phyloP scores from a whole-genome alignment of 2,797 vertebrate genomes.

The Enteromius viviparus region DNA sequence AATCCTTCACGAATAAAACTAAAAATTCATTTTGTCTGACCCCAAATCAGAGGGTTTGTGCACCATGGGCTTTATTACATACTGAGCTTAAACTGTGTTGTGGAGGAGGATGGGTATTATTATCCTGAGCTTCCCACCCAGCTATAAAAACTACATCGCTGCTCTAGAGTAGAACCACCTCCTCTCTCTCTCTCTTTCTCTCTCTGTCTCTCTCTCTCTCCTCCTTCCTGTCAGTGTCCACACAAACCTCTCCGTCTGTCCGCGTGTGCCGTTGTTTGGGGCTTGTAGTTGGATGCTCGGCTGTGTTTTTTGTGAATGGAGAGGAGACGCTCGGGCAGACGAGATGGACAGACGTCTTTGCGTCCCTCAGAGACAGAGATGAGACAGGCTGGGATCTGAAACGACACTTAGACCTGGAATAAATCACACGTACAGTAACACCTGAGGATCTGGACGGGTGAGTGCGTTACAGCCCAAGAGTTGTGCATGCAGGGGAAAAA shows the following conservation, averaged over 20 bases:
- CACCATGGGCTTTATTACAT: slow-evolving; percentile 81
- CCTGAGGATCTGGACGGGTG: slow-evolving; percentile 67
- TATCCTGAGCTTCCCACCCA: slow-evolving; percentile 87
- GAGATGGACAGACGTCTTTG: slow-evolving; percentile 74
- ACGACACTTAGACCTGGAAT: slow-evolving; percentile 74
- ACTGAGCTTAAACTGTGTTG: slow-evolving; percentile 82
- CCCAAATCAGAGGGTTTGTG: slow-evolving; percentile 84
- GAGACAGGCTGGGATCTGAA: slow-evolving; percentile 49
- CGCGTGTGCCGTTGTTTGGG: slow-evolving; percentile 48
- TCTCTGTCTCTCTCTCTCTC: slow-evolving; percentile 46
- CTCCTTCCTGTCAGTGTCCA: slow-evolving; percentile 60
- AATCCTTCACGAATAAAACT: slow-evolving; percentile 80
- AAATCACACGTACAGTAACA: slow-evolving; percentile 56
- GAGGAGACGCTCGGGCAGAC: slow-evolving; percentile 64
- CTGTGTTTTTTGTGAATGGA: slow-evolving; percentile 76
- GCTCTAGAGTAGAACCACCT: slow-evolving; percentile 56
- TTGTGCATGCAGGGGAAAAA: slow-evolving; percentile 35
- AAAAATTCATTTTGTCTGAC: slow-evolving; percentile 88
- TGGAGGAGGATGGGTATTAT: slow-evolving; percentile 89
- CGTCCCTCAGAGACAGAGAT: slow-evolving; percentile 49
- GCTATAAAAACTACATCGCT: slow-evolving; percentile 85
- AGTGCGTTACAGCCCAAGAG: slow-evolving; percentile 43
- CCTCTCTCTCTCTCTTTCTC: slow-evolving; percentile 46
- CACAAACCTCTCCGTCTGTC: slow-evolving; percentile 52
- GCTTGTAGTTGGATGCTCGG: slow-evolving; percentile 50